A percentile compares a stretch with the other conserved stretches of the same genome.
Conservation (phyloP, 2,113 vertebrate genomes). For the Epinephelus cyanopodus region DNA sequence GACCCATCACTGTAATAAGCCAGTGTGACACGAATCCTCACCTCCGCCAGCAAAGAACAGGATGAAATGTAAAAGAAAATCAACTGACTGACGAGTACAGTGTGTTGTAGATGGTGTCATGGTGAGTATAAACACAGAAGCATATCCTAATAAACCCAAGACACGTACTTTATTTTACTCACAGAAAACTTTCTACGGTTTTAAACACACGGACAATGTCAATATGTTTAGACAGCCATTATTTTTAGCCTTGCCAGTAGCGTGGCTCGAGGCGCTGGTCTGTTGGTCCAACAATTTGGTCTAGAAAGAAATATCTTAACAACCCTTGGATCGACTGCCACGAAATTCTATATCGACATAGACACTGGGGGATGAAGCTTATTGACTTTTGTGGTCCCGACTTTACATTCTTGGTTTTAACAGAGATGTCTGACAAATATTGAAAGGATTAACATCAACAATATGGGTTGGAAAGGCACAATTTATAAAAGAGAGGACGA, state of each 20-base stretch:
- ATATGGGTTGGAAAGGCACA: no score
- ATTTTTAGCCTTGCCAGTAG: not conserved
- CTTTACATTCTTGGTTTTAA: not conserved
- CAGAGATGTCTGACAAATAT: not conserved
- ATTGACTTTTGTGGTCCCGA: not conserved
- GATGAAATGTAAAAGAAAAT: conserved; percentile 48
- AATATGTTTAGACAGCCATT: not conserved
- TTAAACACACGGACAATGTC: not conserved
- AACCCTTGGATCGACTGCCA: not conserved
- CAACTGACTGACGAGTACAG: conserved; percentile 4
- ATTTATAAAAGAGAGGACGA: not conserved
- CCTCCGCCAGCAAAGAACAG: conserved; percentile 32
- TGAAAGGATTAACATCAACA: not conserved
- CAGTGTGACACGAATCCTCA: conserved; percentile 58
- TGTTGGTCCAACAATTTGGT: not conserved
- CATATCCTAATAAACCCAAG: not conserved
- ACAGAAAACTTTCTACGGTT: not conserved
- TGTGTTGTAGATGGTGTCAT: conserved; percentile 6
- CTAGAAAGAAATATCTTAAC: not conserved
- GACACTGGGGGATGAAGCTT: not conserved
- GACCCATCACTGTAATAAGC: conserved; percentile 68
- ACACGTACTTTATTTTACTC: not conserved
- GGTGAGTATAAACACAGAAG: conserved; percentile 15
- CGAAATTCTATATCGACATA: not conserved
- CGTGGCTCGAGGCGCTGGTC: not conserved